Conservation (phyloP, 1,140 invertebrate species). For the Drosophila repletoides region DNA sequence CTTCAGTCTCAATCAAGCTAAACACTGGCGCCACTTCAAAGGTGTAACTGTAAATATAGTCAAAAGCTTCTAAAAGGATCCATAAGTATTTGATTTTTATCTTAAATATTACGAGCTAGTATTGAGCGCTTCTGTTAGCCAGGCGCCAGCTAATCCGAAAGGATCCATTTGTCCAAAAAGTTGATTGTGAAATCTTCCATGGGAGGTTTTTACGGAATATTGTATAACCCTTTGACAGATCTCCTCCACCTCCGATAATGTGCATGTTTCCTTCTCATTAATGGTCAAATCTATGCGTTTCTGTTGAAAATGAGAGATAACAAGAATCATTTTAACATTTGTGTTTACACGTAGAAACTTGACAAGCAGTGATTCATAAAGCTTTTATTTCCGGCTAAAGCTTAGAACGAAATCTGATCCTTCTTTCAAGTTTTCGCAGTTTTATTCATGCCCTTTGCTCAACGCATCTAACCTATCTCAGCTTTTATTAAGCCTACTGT, state of each 20-base stretch:
- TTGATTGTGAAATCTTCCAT: constrained; percentile 89
- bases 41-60: constrained; percentile 85
- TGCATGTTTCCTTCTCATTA: constrained; percentile 81
- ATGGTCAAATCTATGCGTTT: constrained; percentile 83
- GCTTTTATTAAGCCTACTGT: no score
- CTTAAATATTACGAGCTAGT: constrained; percentile 87
- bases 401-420: no score
- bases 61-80: constrained; percentile 1
- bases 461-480: no score
- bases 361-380: no score
- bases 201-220: constrained; percentile 89
- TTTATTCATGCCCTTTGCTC: no score
- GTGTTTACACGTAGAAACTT: no score
- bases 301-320: no score
- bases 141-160: constrained; percentile 89
- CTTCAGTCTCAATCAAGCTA: constrained; percentile 87
- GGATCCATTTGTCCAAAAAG: constrained; percentile 89
- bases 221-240: constrained; percentile 85
- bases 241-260: constrained; percentile 83
- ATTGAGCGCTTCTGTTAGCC: constrained; percentile 89
- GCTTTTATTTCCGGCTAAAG: no score
- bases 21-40: constrained; percentile 91
- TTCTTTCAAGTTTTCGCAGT: no score
- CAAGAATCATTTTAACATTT: no score
- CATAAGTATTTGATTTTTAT: neutral